A percentile compares a stretch with the other conserved stretches of the same genome.
These are phyloP conservation scores for Hippopotamyrus pictus DNA, from an alignment of 2,797 vertebrate genomes.

Conservation along the genomic window DNA sequence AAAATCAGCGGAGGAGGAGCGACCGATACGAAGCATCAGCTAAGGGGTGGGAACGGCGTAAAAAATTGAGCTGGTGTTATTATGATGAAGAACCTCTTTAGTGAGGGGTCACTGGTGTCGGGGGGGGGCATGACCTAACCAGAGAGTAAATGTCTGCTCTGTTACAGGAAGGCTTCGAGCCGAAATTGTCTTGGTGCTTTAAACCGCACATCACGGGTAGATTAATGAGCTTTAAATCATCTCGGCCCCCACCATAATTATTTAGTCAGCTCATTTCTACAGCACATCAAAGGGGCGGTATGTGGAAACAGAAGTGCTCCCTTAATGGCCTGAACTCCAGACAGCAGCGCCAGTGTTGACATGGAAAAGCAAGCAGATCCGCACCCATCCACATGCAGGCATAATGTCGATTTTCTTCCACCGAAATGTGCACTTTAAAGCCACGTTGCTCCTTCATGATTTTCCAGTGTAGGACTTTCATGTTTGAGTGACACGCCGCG, in stretches of 20 bases:
- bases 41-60: not conserved
- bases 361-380: not conserved
- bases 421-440: not conserved
- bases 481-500: not conserved
- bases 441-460: not conserved
- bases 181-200: not conserved
- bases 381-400: not conserved
- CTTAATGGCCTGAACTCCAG: not conserved
- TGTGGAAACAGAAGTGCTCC: not conserved
- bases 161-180: not conserved
- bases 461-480: not conserved
- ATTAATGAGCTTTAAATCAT: constrained; percentile 7
- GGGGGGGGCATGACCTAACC: not conserved
- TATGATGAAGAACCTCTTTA: not conserved
- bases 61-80: not conserved
- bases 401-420: not conserved
- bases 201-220: not conserved
- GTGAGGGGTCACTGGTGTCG: not conserved
- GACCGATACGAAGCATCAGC: not conserved
- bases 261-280: not conserved
- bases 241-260: not conserved
- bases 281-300: not conserved
- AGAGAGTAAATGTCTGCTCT: not conserved
- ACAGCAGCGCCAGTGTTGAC: not conserved
- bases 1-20: not conserved